Percentiles rank a stretch among this genome's conserved stretches.
Evolutionary conservation across 2,888 invertebrate genomes (phyloP).

Genomic region (Pollenia griseotomentosa): DNA sequence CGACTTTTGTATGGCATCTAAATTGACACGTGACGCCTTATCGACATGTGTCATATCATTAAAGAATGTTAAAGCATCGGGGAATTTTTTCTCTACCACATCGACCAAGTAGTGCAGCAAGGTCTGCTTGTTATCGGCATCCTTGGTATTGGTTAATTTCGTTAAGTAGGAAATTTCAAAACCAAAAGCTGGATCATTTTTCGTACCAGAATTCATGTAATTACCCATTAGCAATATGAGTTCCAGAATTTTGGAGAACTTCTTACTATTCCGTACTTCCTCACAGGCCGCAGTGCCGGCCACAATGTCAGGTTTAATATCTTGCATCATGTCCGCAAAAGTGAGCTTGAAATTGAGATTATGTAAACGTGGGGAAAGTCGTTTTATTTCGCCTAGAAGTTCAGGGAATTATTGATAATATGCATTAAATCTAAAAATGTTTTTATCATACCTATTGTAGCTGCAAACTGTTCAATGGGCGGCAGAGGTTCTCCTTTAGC

Average conservation of each 20-base stretch:
- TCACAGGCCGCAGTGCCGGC: slow-evolving; percentile 98
- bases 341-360: slow-evolving; percentile 94
- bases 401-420: not conserved
- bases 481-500: slow-evolving; percentile 91
- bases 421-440: not conserved
- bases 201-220: slow-evolving; percentile 98
- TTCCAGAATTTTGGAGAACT: slow-evolving; percentile 95
- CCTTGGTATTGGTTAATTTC: slow-evolving; percentile 96
- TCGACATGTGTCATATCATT: slow-evolving; percentile 97
- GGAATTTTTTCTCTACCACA: slow-evolving; percentile 94
- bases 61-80: slow-evolving; percentile 91
- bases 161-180: slow-evolving; percentile 98
- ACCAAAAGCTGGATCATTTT: slow-evolving; percentile 96
- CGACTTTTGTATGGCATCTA: slow-evolving; percentile 92
- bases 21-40: slow-evolving; percentile 93
- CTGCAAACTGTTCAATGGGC: slow-evolving; percentile 97
- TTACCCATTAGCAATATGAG: slow-evolving; percentile 96
- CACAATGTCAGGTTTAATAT: slow-evolving; percentile 90
- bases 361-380: slow-evolving; percentile 92
- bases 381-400: slow-evolving; percentile 89
- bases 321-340: slow-evolving; percentile 91
- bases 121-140: slow-evolving; percentile 95
- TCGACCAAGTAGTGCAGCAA: slow-evolving; percentile 96
- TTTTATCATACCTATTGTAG: slow-evolving; percentile 87
- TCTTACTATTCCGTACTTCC: slow-evolving; percentile 94